A percentile compares a stretch with the other conserved stretches of the same genome.
Conservation (phyloP, 2,797 vertebrate genomes). For the Euphonia xanthogaster region DNA sequence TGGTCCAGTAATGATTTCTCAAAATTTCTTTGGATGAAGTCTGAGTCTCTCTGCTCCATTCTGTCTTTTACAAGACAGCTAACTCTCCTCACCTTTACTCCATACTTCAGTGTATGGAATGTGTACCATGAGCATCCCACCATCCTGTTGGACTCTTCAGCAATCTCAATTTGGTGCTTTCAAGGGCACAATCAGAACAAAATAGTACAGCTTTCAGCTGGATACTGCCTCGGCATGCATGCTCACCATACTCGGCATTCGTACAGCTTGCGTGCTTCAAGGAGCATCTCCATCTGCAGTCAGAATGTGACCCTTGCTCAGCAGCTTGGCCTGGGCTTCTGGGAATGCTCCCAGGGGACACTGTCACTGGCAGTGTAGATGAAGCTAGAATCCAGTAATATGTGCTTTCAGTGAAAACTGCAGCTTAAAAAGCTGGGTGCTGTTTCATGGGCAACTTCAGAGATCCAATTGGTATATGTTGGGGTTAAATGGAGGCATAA, state of each 20-base stretch:
- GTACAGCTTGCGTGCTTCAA: neutral
- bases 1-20: neutral
- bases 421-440: neutral
- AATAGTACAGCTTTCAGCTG: neutral
- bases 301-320: neutral
- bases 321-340: neutral
- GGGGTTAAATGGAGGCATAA: neutral
- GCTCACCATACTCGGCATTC: neutral
- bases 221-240: neutral
- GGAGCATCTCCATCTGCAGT: neutral
- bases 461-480: rapidly evolving
- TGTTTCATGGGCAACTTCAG: neutral
- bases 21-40: neutral
- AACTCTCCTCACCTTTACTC: neutral
- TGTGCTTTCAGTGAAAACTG: neutral
- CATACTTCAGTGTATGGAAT: rapidly evolving
- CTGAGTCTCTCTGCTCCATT: neutral
- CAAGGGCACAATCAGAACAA: neutral
- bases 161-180: neutral
- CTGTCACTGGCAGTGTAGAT: neutral
- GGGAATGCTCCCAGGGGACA: neutral
- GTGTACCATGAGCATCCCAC: too few species aligned
- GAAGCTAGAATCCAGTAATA: neutral
- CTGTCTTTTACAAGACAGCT: neutral
- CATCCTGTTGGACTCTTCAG: neutral